These are phyloP conservation scores for Allobates femoralis DNA, from an alignment of 2,797 vertebrate genomes.

Conservation along the genomic window DNA sequence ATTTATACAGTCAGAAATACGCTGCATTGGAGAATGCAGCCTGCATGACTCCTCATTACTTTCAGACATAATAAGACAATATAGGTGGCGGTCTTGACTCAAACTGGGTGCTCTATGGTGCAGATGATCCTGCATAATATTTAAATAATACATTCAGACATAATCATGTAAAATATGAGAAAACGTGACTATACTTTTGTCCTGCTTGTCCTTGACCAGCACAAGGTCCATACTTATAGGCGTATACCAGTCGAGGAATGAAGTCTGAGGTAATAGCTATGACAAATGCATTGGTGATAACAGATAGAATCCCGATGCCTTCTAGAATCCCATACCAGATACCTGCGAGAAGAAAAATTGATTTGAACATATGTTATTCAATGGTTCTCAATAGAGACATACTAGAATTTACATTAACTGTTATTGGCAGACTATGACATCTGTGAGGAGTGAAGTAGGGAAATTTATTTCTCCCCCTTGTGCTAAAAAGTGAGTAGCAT, in stretches of 20 bases:
- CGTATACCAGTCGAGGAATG: slow-evolving; percentile 84
- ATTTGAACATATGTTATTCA: background rate
- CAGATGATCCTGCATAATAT: background rate
- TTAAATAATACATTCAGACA: background rate
- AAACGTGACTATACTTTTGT: slow-evolving; percentile 79
- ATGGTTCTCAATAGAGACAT: background rate
- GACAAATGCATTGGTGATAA: slow-evolving; percentile 86
- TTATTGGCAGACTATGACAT: background rate
- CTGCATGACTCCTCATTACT: too few species aligned
- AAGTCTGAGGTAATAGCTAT: slow-evolving; percentile 86
- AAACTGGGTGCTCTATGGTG: too few species aligned
- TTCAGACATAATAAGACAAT: too few species aligned
- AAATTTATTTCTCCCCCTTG: too few species aligned
- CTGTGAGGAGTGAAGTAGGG: too few species aligned
- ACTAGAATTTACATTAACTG: background rate
- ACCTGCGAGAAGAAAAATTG: slow-evolving; percentile 70
- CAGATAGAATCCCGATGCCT: slow-evolving; percentile 85
- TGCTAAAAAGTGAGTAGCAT: too few species aligned
- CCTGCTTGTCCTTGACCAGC: slow-evolving; percentile 89
- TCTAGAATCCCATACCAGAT: slow-evolving; percentile 86
- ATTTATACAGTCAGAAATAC: background rate
- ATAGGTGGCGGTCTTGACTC: too few species aligned
- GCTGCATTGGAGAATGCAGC: too few species aligned
- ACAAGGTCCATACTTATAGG: slow-evolving; percentile 85
- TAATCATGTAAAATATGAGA: background rate